phyloP scores from a whole-genome alignment of 1,140 invertebrate species.

The Micrasema longulum region DNA sequence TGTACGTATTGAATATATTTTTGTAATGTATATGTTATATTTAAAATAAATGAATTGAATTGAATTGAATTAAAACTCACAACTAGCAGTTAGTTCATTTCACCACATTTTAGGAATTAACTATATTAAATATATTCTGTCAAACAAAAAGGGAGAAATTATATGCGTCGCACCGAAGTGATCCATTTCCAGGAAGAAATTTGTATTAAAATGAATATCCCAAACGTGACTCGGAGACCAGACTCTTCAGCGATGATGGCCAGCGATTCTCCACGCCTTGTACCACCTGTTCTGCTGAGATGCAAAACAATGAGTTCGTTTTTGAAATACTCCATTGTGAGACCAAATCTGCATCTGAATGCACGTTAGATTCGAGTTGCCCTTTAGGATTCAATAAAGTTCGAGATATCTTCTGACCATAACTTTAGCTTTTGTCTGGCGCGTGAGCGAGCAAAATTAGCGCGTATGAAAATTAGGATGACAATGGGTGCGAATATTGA shows the following conservation, averaged over 20 bases:
- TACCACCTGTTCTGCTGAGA: slow-evolving; percentile 27
- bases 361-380: slow-evolving; percentile 29
- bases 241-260: slow-evolving; percentile 21
- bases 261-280: slow-evolving; percentile 36
- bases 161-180: slow-evolving; percentile 2
- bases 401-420: slow-evolving; percentile 22
- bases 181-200: slow-evolving; percentile 33
- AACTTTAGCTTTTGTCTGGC: slow-evolving; percentile 17
- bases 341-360: slow-evolving; percentile 42
- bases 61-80: too few species aligned
- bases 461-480: slow-evolving; percentile 22
- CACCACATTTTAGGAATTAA: background rate
- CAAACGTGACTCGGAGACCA: slow-evolving; percentile 23
- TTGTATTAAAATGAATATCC: slow-evolving; percentile 24
- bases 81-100: too few species aligned
- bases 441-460: slow-evolving; percentile 31
- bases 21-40: too few species aligned
- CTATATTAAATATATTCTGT: background rate
- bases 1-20: too few species aligned
- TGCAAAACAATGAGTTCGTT: slow-evolving; percentile 39
- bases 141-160: background rate
- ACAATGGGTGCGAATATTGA: slow-evolving; percentile 6
- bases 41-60: too few species aligned
- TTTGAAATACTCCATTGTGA: slow-evolving; percentile 36
- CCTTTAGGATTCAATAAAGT: slow-evolving; percentile 39